Evolutionary conservation across 2,113 vertebrate genomes (phyloP).

Genomic region (Microtus montanus): DNA sequence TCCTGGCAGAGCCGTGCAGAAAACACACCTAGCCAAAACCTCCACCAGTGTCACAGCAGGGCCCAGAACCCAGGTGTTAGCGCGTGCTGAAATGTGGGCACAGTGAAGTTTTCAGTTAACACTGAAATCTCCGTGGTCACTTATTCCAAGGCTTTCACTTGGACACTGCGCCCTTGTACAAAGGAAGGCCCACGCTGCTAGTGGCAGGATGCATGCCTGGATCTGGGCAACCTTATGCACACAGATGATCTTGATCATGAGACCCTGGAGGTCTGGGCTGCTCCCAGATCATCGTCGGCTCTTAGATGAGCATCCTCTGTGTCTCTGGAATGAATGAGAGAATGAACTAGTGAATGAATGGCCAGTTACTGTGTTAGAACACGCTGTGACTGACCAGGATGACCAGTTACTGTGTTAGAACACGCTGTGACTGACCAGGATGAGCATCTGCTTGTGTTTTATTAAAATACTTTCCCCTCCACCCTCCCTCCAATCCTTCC

Average conservation of each 20-base stretch:
- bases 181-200: not conserved
- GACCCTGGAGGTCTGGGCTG: not conserved
- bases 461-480: not conserved
- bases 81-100: rapidly evolving
- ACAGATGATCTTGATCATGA: not conserved
- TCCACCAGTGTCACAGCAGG: not conserved
- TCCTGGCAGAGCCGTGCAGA: not conserved
- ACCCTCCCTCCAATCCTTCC: not conserved
- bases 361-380: not conserved
- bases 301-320: not conserved
- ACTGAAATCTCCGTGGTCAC: not conserved
- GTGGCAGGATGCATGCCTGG: rapidly evolving
- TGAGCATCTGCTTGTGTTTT: not conserved
- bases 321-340: not conserved
- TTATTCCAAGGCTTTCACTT: not conserved
- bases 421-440: too few species aligned
- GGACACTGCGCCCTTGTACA: not conserved
- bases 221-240: not conserved
- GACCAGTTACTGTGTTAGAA: too few species aligned
- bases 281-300: not conserved
- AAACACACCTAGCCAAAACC: too few species aligned
- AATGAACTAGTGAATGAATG: not conserved
- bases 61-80: not conserved
- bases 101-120: not conserved
- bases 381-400: not conserved